phyloP scores from a whole-genome alignment of 2,888 invertebrate species.

The Calliscelio sp. region DNA sequence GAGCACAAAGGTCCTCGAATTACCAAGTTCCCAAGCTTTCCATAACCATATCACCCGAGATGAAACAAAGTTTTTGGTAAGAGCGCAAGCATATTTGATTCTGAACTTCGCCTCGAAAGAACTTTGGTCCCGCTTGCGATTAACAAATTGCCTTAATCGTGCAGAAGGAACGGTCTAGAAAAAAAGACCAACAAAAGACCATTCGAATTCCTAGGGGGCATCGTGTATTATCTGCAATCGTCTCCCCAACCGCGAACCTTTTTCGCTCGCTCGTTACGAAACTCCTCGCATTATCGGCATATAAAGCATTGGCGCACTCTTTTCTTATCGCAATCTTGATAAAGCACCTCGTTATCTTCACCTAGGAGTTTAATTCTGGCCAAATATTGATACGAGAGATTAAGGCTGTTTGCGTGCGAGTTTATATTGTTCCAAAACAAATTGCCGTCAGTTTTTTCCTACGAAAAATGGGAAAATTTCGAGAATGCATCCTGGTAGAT shows the following conservation, averaged over 20 bases:
- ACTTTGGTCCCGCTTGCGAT: no score
- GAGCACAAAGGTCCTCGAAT: conserved; percentile 44
- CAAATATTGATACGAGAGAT: conserved; percentile 55
- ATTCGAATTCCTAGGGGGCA: conserved; percentile 49
- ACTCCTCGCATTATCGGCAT: conserved; percentile 12
- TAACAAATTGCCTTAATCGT: no score
- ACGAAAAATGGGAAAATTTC: not conserved
- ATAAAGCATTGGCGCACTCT: not conserved
- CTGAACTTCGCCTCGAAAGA: conserved; percentile 20
- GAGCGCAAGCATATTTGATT: not conserved
- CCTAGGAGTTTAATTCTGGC: conserved; percentile 44
- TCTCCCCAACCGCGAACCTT: not conserved
- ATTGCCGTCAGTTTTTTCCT: not conserved
- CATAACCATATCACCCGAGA: not conserved
- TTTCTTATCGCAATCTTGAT: conserved; percentile 59
- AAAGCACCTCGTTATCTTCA: conserved; percentile 29
- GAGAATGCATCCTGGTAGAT: no score
- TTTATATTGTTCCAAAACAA: conserved; percentile 28
- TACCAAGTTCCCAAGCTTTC: not conserved
- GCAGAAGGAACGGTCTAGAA: not conserved
- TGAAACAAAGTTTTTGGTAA: not conserved
- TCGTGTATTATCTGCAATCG: conserved; percentile 29
- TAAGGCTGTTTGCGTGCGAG: conserved; percentile 24
- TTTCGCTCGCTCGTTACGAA: conserved; percentile 13
- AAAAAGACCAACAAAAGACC: conserved; percentile 5